Evolutionary conservation across 2,888 invertebrate species (phyloP).

Genomic region (Nyleta sp.): DNA sequence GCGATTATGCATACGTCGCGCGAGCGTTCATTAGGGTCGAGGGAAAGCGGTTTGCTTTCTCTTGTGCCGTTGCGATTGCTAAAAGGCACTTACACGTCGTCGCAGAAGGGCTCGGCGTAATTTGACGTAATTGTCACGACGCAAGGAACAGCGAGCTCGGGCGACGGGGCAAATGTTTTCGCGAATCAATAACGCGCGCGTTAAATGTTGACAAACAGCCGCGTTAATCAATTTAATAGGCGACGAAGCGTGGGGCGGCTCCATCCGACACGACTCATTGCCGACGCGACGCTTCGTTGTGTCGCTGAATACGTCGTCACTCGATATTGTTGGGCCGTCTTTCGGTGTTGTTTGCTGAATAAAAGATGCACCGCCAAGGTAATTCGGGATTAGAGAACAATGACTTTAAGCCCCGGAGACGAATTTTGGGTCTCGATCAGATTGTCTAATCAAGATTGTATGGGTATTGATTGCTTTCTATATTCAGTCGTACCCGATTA

Average conservation of each 20-base stretch:
- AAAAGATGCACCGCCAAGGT: too few relatives aligned
- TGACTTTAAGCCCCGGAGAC: too few relatives aligned
- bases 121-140: slow-evolving; percentile 48
- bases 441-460: slow-evolving; percentile 5
- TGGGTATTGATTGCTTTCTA: not conserved
- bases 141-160: slow-evolving; percentile 15
- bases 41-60: slow-evolving; percentile 16
- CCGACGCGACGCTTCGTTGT: too few relatives aligned
- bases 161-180: not conserved
- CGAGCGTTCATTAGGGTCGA: slow-evolving; percentile 54
- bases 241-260: slow-evolving; percentile 2
- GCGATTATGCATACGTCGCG: slow-evolving; percentile 57
- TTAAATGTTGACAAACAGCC: not conserved
- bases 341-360: too few relatives aligned
- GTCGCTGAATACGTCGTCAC: too few relatives aligned
- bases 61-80: slow-evolving; percentile 36
- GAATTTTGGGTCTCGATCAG: not conserved
- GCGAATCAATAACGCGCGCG: slow-evolving; percentile 16
- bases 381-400: too few relatives aligned
- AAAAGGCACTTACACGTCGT: slow-evolving; percentile 56
- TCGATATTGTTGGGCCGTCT: too few relatives aligned
- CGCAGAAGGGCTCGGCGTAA: slow-evolving; percentile 38
- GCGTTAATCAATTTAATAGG: not conserved
- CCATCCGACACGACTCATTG: too few relatives aligned
- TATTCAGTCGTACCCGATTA: too few relatives aligned